phyloP scores from a whole-genome alignment of 2,113 vertebrate genomes.

The Heterocephalus glaber region DNA sequence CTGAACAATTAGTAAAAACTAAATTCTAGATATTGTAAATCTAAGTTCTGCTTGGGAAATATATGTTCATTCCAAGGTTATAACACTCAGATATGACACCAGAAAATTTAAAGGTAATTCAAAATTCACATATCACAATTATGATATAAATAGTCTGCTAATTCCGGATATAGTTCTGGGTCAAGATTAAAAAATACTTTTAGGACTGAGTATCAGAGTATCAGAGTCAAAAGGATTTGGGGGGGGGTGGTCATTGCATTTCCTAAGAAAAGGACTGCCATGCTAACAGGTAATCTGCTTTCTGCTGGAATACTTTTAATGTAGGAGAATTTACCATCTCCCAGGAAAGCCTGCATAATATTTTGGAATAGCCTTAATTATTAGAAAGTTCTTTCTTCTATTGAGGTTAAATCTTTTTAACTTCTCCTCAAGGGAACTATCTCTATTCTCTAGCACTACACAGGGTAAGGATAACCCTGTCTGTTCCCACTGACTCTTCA shows the following conservation, averaged over 20 bases:
- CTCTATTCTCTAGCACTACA: background rate
- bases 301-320: background rate
- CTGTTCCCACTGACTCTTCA: background rate
- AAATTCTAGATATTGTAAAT: background rate
- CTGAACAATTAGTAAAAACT: background rate
- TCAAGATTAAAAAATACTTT: background rate
- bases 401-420: background rate
- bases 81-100: background rate
- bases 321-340: background rate
- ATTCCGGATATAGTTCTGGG: background rate
- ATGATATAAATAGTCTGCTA: background rate
- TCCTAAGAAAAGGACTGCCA: background rate
- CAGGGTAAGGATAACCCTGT: background rate
- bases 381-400: constrained; percentile 28
- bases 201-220: background rate
- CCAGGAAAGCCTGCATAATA: background rate
- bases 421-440: background rate
- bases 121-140: background rate
- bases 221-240: background rate
- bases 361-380: background rate
- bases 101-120: background rate
- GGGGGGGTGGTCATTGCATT: background rate
- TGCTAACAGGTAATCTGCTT: background rate
- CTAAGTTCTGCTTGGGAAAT: background rate
- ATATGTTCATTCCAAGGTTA: background rate